Percentiles rank a stretch among this genome's conserved stretches.
These are phyloP conservation scores for Ophion obscuratus DNA, from an alignment of 2,888 invertebrate genomes.

Conservation along the genomic window DNA sequence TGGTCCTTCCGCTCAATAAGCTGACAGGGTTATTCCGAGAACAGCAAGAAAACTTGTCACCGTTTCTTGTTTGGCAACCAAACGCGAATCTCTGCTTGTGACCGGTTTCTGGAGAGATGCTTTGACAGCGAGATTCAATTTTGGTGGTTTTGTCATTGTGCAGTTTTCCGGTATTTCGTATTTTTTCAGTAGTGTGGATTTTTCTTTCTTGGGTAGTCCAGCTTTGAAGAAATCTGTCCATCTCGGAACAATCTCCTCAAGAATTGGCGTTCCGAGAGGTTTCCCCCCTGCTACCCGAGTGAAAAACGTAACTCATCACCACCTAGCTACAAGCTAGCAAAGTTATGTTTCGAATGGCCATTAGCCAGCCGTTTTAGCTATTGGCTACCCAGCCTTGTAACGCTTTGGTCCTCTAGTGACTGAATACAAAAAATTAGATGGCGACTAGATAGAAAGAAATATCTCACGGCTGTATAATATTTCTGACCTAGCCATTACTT, in stretches of 20 bases:
- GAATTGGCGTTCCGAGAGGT: too few species aligned
- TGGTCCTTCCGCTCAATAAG: not conserved
- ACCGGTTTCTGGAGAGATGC: not conserved
- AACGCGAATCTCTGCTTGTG: not conserved
- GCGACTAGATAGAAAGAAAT: too few species aligned
- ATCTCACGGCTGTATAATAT: too few species aligned
- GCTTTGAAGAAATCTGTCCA: conserved; percentile 10
- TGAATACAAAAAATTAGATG: too few species aligned
- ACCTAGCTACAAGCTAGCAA: too few species aligned
- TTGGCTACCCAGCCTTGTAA: too few species aligned
- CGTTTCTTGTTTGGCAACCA: not conserved
- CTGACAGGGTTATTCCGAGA: not conserved
- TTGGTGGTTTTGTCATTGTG: not conserved
- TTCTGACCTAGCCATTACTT: too few species aligned
- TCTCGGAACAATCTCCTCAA: not conserved
- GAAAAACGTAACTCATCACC: not conserved
- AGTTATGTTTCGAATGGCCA: too few species aligned
- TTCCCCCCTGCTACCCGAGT: too few species aligned
- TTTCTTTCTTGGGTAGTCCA: not conserved
- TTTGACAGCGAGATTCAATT: not conserved
- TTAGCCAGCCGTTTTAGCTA: too few species aligned
- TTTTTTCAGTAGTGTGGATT: not conserved
- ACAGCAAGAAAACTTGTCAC: not conserved
- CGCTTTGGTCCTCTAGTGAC: too few species aligned
- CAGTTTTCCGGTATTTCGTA: conserved; percentile 3